Conservation (phyloP, 2,797 vertebrate species). For the Manis pentadactyla region DNA sequence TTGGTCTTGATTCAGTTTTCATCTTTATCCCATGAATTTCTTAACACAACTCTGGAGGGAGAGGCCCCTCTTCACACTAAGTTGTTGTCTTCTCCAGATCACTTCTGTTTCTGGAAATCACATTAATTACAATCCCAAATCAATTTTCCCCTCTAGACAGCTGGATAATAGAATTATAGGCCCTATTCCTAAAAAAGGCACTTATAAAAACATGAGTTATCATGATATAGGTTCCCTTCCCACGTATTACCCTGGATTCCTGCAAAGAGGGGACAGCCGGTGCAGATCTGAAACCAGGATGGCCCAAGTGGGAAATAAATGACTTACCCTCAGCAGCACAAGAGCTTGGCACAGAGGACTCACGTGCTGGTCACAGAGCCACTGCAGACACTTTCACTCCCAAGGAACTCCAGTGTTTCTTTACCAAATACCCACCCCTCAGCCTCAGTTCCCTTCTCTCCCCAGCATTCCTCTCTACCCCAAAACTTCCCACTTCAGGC, state of each 20-base stretch:
- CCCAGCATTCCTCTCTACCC: neutral
- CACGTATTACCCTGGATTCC: neutral
- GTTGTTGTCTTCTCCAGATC: constrained; percentile 33
- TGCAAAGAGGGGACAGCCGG: neutral
- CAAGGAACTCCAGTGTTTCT: neutral
- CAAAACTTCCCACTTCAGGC: neutral
- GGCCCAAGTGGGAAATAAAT: neutral
- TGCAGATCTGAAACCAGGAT: neutral
- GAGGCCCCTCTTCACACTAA: neutral
- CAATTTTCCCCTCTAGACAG: constrained; percentile 81
- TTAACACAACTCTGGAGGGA: neutral
- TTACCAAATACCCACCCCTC: neutral
- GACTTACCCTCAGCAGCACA: neutral
- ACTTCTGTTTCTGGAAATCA: constrained; percentile 64
- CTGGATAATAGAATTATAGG: constrained; percentile 73
- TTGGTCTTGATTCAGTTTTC: neutral
- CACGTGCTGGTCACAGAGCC: neutral
- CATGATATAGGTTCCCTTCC: neutral
- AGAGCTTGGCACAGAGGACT: neutral
- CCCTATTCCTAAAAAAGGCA: constrained; percentile 20
- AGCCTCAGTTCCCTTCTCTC: neutral
- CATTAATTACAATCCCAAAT: constrained; percentile 70
- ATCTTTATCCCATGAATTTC: neutral
- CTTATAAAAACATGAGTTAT: constrained; percentile 60
- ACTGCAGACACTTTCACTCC: neutral